Conservation (phyloP, 2,113 vertebrate species). For the Ptilonorhynchus violaceus region DNA sequence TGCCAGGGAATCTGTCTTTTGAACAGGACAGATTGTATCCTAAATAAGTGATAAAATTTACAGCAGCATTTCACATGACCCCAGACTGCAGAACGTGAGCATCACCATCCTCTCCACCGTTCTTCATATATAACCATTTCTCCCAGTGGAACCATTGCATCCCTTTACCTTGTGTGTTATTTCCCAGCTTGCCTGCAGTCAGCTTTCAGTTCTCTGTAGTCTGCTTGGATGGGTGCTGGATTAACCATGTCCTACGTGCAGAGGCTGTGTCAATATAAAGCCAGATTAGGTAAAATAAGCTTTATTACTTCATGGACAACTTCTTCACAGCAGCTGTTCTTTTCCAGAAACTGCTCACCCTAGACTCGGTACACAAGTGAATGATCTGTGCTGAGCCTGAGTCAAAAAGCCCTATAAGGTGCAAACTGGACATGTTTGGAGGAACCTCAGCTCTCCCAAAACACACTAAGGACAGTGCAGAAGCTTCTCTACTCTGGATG, state of each 20-base stretch:
- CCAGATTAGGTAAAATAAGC: neutral
- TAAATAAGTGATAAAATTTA: neutral
- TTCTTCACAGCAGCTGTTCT: neutral
- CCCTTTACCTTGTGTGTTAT: accelerated
- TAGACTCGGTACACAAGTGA: neutral
- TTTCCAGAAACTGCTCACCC: neutral
- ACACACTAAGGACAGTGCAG: neutral
- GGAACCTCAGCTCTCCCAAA: neutral
- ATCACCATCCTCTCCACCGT: neutral
- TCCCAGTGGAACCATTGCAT: neutral
- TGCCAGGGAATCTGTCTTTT: neutral
- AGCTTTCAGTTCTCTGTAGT: neutral
- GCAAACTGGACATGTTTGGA: neutral
- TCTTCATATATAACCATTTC: neutral
- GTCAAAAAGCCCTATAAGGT: neutral
- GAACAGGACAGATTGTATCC: neutral
- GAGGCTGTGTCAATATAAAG: neutral
- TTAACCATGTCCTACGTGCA: neutral
- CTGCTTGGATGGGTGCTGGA: neutral
- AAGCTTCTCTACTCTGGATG: neutral
- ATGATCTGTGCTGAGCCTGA: neutral
- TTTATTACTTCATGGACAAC: neutral
- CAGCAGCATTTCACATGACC: neutral
- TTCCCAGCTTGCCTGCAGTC: neutral
- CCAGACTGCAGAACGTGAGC: neutral